Conservation (phyloP, 2,113 vertebrate species). For the Mus pahari region DNA sequence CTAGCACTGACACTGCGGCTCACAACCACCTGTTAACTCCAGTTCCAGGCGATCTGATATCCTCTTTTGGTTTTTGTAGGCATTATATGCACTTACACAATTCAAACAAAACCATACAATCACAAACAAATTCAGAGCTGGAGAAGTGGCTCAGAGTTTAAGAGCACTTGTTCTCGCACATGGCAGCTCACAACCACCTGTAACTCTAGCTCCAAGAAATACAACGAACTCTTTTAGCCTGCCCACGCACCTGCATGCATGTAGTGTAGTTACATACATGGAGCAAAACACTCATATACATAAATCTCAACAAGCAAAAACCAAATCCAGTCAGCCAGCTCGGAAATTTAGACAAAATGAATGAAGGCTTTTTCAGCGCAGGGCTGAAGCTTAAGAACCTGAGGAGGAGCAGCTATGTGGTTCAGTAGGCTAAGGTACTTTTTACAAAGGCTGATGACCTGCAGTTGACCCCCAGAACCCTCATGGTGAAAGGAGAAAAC, state of each 20-base stretch:
- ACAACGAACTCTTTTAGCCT: background rate
- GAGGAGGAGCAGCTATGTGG: background rate
- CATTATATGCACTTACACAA: background rate
- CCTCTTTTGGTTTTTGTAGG: background rate
- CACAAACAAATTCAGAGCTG: background rate
- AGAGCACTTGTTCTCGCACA: background rate
- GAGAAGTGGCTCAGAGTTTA: background rate
- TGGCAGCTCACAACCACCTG: background rate
- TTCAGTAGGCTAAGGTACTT: background rate
- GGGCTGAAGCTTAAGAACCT: background rate
- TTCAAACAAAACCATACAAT: background rate
- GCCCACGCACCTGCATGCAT: background rate
- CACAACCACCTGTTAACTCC: background rate
- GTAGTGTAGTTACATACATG: background rate
- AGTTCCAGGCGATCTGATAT: background rate
- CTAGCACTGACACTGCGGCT: background rate
- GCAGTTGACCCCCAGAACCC: background rate
- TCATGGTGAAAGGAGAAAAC: background rate
- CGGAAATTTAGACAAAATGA: background rate
- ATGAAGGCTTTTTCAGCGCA: conserved; percentile 9
- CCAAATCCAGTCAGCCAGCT: conserved; percentile 41
- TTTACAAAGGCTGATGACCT: too few relatives aligned
- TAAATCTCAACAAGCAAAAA: background rate
- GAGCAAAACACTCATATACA: background rate
- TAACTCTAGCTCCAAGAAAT: background rate